Base-by-base conservation (phyloP, 1,140 invertebrate genomes). In the Epicauta chinensis region DNA sequence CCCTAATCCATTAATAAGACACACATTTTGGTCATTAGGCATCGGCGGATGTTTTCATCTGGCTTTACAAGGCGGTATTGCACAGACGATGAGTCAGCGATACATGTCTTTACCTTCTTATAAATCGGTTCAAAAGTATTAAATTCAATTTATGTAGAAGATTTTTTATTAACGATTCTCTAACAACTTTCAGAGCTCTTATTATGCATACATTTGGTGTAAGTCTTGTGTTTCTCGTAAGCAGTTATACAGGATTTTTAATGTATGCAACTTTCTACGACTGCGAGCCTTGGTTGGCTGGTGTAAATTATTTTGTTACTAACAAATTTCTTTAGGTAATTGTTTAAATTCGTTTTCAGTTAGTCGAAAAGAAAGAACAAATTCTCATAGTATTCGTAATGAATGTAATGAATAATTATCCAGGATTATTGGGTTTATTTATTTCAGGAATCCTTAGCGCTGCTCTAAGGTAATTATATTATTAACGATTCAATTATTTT, bases 241-340 rank as follows among this genome's bases (percentile, higher is more conserved):
- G 65, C 53, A 74, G 75, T 44, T 75, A 79, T 29, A 79, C 74
- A 9, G 87, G 87, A 11, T 73, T 89, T 12, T 78, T 87, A 2
- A 80, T 89, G 56, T 89, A 81, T 60, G 83, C 82, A 0, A 75
- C 79, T 11, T 89, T 87, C 65, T 68, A 76, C 34, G 73, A 81
- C 12, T 89, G 87, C 66, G 86, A 89, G 71, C 86, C 86, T 0
- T 65, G 87, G 16, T 58, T 69, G 13, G 73, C 76, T 6, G 72
- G 78, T 57, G 76, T 23, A n/a, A n/a, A 23, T 7, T 3, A n/a
- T n/a, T n/a, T n/a, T n/a, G n/a, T 23, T 7, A 5, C 23, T 7
- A 23, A 23, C 4, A 2, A 0, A 5, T 7, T 5, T 23, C 7
- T 23, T 0, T 0, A 5, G 7, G 7, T 23, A 5, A 23, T 23